Evolutionary conservation across 2,888 invertebrate genomes (phyloP).

Genomic region (Neria commutata): DNA sequence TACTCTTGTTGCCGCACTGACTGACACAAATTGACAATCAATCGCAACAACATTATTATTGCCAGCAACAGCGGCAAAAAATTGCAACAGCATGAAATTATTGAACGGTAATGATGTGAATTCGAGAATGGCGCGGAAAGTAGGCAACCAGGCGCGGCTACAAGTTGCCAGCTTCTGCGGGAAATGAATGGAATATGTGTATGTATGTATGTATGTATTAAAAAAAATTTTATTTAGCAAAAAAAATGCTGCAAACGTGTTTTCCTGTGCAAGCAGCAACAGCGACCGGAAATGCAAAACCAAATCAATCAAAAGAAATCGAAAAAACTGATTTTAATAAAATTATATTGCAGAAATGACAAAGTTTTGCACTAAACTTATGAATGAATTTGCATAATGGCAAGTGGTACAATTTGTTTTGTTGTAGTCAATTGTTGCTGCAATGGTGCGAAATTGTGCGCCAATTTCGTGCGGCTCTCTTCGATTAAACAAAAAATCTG

Average conservation of each 20-base stretch:
- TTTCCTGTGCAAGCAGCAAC: conserved; percentile 34
- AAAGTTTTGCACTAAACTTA: too few relatives aligned
- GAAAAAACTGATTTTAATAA: too few relatives aligned
- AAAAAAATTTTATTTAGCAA: not conserved
- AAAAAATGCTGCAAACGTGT: conserved; percentile 40
- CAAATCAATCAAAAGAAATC: conserved; percentile 37
- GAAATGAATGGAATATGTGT: not conserved
- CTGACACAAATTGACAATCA: conserved; percentile 25
- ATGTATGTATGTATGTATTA: not conserved
- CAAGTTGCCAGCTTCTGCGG: not conserved
- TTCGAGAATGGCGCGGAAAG: conserved; percentile 27
- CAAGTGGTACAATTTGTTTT: too few relatives aligned
- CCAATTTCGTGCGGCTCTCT: too few relatives aligned
- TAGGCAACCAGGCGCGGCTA: too few relatives aligned
- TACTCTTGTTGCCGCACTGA: conserved; percentile 22
- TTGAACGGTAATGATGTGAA: conserved; percentile 39
- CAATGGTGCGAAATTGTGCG: too few relatives aligned
- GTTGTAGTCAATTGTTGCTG: too few relatives aligned
- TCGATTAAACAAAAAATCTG: too few relatives aligned
- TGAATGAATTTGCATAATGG: too few relatives aligned
- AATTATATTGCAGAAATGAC: too few relatives aligned
- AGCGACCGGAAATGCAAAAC: conserved; percentile 45
- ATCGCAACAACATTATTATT: conserved; percentile 10
- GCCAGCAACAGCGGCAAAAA: conserved; percentile 12
- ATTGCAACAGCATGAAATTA: too few relatives aligned